A percentile compares a stretch with the other conserved stretches of the same genome.
Evolutionary conservation across 2,888 invertebrate genomes (phyloP).

Genomic region (Nephrotoma flavescens): DNA sequence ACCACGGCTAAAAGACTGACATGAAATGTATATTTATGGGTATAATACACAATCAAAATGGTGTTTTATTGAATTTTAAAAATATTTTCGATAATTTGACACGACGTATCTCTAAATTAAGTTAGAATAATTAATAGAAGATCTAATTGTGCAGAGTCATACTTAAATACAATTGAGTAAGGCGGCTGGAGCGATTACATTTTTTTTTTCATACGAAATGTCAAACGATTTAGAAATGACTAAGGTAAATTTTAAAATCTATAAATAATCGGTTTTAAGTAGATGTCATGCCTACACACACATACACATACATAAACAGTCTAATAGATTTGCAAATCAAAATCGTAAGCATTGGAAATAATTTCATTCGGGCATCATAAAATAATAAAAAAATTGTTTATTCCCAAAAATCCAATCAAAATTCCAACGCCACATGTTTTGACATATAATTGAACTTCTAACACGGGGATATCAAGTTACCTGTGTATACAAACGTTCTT

Average conservation of each 20-base stretch:
- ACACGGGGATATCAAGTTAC: not conserved
- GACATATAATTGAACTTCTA: not conserved
- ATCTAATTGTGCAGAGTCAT: not conserved
- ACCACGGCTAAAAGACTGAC: not conserved
- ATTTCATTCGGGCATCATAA: not conserved
- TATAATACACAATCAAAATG: not conserved
- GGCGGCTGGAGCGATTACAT: not conserved
- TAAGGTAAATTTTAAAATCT: not conserved
- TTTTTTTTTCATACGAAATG: not conserved
- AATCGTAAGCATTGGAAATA: not conserved
- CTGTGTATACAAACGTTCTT: not conserved
- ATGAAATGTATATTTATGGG: not conserved
- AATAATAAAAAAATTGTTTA: not conserved
- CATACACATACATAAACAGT: not conserved
- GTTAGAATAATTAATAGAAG: not conserved
- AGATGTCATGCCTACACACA: not conserved
- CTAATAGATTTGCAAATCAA: not conserved
- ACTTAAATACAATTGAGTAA: not conserved
- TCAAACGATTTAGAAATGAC: not conserved
- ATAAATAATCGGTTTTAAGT: not conserved
- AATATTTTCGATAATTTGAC: not conserved
- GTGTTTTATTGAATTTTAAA: not conserved
- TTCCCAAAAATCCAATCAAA: not conserved
- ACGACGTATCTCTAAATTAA: not conserved
- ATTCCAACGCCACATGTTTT: not conserved